phyloP scores from a whole-genome alignment of 2,797 vertebrate genomes.

The Poecilia picta region DNA sequence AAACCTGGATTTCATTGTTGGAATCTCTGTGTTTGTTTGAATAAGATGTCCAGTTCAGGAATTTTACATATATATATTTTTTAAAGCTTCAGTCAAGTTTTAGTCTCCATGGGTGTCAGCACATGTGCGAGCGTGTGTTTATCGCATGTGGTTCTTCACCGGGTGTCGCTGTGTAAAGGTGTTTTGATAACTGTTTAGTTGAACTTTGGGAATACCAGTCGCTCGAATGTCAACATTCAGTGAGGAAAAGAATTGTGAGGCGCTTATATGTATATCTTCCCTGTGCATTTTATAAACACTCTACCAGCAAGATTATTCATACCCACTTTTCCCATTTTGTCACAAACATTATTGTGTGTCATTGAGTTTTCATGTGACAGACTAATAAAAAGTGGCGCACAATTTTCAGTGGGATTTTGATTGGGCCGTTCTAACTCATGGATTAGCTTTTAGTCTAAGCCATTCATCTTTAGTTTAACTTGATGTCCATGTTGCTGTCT shows the following conservation, averaged over 20 bases:
- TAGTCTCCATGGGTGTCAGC: background rate
- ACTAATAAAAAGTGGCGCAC: background rate
- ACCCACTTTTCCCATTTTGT: background rate
- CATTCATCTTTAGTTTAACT: background rate
- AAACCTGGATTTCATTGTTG: conserved; percentile 72
- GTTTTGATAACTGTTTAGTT: background rate
- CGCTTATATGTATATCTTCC: background rate
- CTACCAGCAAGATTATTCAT: background rate
- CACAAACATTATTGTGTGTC: background rate
- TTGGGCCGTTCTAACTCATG: background rate
- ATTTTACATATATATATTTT: background rate
- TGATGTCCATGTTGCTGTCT: background rate
- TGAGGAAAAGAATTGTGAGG: background rate
- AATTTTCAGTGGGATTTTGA: background rate
- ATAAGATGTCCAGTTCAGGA: conserved; percentile 9
- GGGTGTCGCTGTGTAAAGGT: background rate
- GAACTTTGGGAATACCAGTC: background rate
- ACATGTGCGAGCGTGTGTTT: background rate
- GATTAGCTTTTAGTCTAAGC: background rate
- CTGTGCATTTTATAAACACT: background rate
- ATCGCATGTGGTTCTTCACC: background rate
- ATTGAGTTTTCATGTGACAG: background rate
- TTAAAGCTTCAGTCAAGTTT: background rate
- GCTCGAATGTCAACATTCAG: background rate
- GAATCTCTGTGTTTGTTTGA: conserved; percentile 50